Conservation (phyloP, 2,113 vertebrate genomes). For the Raphicerus campestris region DNA sequence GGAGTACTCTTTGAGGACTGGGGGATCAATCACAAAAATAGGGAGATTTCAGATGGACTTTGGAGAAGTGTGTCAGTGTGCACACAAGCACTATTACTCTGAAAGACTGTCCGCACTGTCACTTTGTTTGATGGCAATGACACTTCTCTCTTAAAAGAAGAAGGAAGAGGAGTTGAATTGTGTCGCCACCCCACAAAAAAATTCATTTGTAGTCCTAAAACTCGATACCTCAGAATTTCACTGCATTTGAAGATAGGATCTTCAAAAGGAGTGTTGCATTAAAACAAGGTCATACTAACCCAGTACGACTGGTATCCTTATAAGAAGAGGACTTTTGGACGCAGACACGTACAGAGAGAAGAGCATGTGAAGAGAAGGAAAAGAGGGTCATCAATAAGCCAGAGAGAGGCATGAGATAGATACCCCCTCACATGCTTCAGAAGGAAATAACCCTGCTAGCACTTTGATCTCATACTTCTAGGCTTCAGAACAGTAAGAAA, state of each 20-base stretch:
- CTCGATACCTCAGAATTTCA: not conserved
- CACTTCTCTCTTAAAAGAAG: not conserved
- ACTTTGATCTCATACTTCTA: not conserved
- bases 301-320: not conserved
- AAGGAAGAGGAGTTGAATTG: not conserved
- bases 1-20: not conserved
- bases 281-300: not conserved
- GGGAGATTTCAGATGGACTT: not conserved
- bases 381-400: not conserved
- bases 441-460: not conserved
- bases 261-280: not conserved
- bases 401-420: not conserved
- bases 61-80: not conserved
- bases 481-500: not conserved
- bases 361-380: not conserved
- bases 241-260: not conserved
- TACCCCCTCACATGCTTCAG: not conserved
- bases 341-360: not conserved
- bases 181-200: rapidly evolving
- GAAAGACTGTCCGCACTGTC: not conserved
- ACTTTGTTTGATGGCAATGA: not conserved
- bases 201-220: not conserved
- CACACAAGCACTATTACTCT: not conserved
- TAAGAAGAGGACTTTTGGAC: not conserved
- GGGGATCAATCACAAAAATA: not conserved